Conservation (phyloP, 2,888 invertebrate species). For the Eupithecia inturbata region DNA sequence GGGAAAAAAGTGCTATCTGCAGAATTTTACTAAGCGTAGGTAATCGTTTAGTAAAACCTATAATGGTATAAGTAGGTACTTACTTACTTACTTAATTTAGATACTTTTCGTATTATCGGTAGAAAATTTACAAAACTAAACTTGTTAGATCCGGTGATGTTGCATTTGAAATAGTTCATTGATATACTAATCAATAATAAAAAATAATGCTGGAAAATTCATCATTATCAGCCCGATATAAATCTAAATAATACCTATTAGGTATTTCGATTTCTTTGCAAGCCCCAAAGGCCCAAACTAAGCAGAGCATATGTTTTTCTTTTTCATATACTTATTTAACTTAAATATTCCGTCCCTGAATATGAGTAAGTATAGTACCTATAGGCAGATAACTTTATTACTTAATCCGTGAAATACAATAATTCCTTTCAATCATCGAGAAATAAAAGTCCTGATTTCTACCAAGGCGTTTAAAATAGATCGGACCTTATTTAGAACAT, state of each 20-base stretch:
- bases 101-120: not conserved
- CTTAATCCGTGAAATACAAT: not conserved
- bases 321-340: not conserved
- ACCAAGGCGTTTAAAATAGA: not conserved
- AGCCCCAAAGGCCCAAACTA: not conserved
- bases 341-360: not conserved
- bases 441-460: not conserved
- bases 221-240: not conserved
- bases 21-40: not conserved
- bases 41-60: too few relatives aligned
- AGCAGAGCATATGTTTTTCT: not conserved
- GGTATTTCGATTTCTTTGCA: too few relatives aligned
- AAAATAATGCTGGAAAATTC: not conserved
- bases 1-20: constrained; percentile 14
- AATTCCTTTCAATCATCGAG: not conserved
- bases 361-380: not conserved
- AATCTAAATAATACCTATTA: too few relatives aligned
- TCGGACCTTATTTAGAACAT: too few relatives aligned
- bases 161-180: not conserved
- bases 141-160: not conserved
- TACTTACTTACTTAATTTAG: not conserved
- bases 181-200: not conserved
- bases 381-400: not conserved
- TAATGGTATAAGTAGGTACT: not conserved
- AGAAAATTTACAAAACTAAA: not conserved